Evolutionary conservation across 2,797 vertebrate genomes (phyloP).

Genomic region (Neoniphon sammara): DNA sequence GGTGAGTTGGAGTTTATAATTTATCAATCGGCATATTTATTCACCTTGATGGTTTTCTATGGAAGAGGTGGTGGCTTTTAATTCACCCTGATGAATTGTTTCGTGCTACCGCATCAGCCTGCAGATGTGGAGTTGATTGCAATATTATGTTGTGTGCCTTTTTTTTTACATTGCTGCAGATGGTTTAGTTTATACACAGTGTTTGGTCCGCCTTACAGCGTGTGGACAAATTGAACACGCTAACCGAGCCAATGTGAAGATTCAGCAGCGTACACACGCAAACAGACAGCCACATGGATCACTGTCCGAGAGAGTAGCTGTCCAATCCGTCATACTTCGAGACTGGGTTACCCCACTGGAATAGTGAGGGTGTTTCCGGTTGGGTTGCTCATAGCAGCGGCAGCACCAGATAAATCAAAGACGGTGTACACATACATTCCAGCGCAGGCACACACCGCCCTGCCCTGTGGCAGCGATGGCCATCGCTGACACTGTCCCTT

Average conservation of each 20-base stretch:
- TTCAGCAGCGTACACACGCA: slow-evolving; percentile 33
- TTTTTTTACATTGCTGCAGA: neutral
- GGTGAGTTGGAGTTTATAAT: slow-evolving; percentile 76
- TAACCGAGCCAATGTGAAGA: slow-evolving; percentile 18
- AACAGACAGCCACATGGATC: slow-evolving; percentile 65
- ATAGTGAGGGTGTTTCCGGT: slow-evolving; percentile 60
- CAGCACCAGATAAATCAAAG: slow-evolving; percentile 58
- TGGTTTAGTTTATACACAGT: slow-evolving; percentile 3
- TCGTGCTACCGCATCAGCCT: neutral
- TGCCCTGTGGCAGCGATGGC: slow-evolving; percentile 45
- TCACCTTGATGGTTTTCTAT: neutral
- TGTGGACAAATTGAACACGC: slow-evolving; percentile 27
- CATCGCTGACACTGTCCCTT: slow-evolving; percentile 36
- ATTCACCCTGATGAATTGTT: neutral
- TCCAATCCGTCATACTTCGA: slow-evolving; percentile 75
- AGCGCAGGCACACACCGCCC: slow-evolving; percentile 26
- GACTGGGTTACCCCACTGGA: slow-evolving; percentile 58
- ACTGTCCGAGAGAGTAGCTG: slow-evolving; percentile 64
- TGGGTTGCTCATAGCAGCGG: slow-evolving; percentile 46
- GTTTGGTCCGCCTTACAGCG: slow-evolving; percentile 21
- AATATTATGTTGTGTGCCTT: neutral
- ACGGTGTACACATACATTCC: slow-evolving; percentile 56
- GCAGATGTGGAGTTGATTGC: neutral
- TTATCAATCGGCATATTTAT: neutral
- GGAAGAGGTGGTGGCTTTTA: neutral